Conservation (phyloP, 2,888 invertebrate genomes). For the Unio pictorum region DNA sequence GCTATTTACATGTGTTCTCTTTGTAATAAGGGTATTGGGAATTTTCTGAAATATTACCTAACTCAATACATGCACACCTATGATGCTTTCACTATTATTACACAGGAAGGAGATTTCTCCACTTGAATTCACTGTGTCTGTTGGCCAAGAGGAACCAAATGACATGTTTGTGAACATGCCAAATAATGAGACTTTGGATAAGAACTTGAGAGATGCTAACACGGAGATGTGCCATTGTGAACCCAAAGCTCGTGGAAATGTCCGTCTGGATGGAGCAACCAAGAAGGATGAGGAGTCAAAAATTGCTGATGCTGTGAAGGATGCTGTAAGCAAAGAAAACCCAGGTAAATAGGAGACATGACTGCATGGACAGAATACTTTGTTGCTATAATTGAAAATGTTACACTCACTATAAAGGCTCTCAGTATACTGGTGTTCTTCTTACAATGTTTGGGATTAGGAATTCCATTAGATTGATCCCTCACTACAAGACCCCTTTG, state of each 20-base stretch:
- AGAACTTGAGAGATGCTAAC: constrained; percentile 24
- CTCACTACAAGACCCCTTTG: too few relatives aligned
- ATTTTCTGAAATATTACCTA: too few relatives aligned
- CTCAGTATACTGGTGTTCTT: too few relatives aligned
- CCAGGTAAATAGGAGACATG: constrained; percentile 14
- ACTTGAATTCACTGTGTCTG: constrained; percentile 35
- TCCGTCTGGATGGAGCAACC: constrained; percentile 37
- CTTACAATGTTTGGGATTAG: too few relatives aligned
- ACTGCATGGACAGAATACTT: too few relatives aligned
- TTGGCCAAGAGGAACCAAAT: constrained; percentile 39
- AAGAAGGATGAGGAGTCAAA: constrained; percentile 25
- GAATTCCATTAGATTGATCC: too few relatives aligned
- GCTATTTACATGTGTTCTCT: too few relatives aligned
- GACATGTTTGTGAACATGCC: constrained; percentile 31
- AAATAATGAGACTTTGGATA: constrained; percentile 15
- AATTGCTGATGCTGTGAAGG: constrained; percentile 31
- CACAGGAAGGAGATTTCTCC: constrained; percentile 37
- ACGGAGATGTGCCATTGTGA: constrained; percentile 39
- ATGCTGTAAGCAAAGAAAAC: constrained; percentile 39
- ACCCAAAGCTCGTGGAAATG: constrained; percentile 36
- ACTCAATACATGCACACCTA: too few relatives aligned
- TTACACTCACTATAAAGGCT: too few relatives aligned
- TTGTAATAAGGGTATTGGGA: too few relatives aligned
- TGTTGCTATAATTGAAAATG: too few relatives aligned
- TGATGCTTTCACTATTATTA: too few relatives aligned